Conservation (phyloP, 2,888 invertebrate genomes). For the Papilio demoleus region DNA sequence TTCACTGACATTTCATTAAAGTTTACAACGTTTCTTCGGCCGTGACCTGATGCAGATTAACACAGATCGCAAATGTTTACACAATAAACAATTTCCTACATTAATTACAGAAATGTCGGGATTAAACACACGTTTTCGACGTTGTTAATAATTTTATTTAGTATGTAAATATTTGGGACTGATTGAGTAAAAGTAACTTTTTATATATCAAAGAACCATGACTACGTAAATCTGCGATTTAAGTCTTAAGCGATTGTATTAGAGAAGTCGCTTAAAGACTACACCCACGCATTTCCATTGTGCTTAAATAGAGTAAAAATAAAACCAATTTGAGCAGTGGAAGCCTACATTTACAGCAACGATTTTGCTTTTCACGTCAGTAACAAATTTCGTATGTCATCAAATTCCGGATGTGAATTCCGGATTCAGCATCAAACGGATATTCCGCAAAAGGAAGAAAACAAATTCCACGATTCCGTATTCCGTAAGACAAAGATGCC, state of each 20-base stretch:
- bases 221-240: too few relatives aligned
- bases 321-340: not conserved
- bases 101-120: not conserved
- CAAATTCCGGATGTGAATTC: constrained; percentile 2
- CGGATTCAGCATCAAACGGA: not conserved
- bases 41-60: not conserved
- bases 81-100: constrained; percentile 22
- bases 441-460: constrained; percentile 14
- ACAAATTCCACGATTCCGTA: constrained; percentile 13
- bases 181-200: not conserved
- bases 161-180: not conserved
- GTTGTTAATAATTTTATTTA: constrained; percentile 9
- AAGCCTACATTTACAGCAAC: too few relatives aligned
- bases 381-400: not conserved
- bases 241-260: too few relatives aligned
- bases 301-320: too few relatives aligned
- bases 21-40: constrained; percentile 5
- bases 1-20: constrained; percentile 5
- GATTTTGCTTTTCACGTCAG: not conserved
- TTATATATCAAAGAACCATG: not conserved
- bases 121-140: constrained; percentile 1
- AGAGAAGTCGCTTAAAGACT: too few relatives aligned
- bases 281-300: too few relatives aligned
- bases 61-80: constrained; percentile 15
- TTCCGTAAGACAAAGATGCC: constrained; percentile 23